Evolutionary conservation across 2,888 invertebrate genomes (phyloP), one percentile per base, ranked within the genome.

Genomic region (Priocnemis perturbator): DNA sequence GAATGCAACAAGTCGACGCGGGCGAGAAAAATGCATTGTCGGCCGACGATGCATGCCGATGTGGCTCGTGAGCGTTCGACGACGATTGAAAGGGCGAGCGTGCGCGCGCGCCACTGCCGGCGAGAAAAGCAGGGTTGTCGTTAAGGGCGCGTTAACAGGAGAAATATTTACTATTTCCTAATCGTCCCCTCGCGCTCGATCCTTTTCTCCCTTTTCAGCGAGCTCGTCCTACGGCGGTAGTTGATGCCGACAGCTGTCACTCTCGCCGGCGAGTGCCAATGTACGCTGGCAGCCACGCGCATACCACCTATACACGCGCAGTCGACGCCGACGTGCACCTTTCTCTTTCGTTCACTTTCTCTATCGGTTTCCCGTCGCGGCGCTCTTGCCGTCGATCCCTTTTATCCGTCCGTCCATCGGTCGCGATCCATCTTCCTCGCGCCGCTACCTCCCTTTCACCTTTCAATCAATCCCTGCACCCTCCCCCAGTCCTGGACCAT

Each of bases 181-280:
- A 47, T 60, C 60, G 47, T n/a, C n/a, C 50, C 50, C 26, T 57
- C 48, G 53, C 60, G 23, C 53, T 45, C 59, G 52, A n/a, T 26
- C 37, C 2, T 15, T n/a, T 14, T 7, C 19, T 37, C 26, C 26
- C 20, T 9, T 59, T 23, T 37, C 20, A 44, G 23, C 4, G 17
- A 3, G 14, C 19, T 3, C 50, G 3, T 17, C 14, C 19, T 50
- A 19, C 50, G 50, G 2, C 19, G 47, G 48, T 23, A 20, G 52
- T n/a, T 20, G 30, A 50, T 37, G 55, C n/a, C 55, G 65, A 55
- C 65, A 57, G 66, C 66, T 56, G 66, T 66, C 66, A 66, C 26
- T 66, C 66, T 45, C 60, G 17, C 50, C 14, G 26, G 37, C 37
- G 37, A 11, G 37, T 1, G 7, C 1, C n/a, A n/a, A 11, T 11